Base-by-base conservation (phyloP, 92 coral and sea anemone genomes). In the Phenganax subtilis region DNA sequence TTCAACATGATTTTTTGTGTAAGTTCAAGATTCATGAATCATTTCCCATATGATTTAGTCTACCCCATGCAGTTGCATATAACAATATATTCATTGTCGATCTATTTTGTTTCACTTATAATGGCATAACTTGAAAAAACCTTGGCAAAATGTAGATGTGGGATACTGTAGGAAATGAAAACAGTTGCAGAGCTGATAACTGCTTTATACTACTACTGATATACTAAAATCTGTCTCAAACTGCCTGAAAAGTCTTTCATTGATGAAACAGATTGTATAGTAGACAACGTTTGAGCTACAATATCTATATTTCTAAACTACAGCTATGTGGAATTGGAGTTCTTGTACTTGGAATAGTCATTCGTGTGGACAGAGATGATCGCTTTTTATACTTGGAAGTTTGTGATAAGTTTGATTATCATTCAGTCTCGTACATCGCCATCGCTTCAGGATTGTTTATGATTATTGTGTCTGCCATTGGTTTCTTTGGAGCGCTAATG, bases 391-490 rank as follows among this genome's bases (percentile, higher is more conserved):
- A 79, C 62, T 73, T 79, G 51, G 83, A 79, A 79, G 83, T 79
- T n/a, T 79, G 83, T 54, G 83, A 79, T 79, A 79, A 51, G 51
- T 79, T 79, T 65, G 83, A 79, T 31, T 79, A 63, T 65, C 83
- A 79, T 54, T 63, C 83, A 51, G 83, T 65, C 6, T 79, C 83
- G 7, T 79, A 79, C 51, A 62, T 79, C 44, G 53, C 83, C 8
- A 79, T 79, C 16, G 83, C 83, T 3, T 63, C 83, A 30, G 83
- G 83, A 17, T 28, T 79, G 74, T 79, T 79, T 52, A 79, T 79
- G 10, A 79, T 79, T 25, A 14, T 65, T 20, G 74, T 79, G 55
- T 79, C 83, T 15, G 73, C 74, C 17, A 51, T 79, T 79, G 83
- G 83, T n/a, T 63, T 79, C 52, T 44, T 47, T 65, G 83, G 83